Base-by-base conservation (phyloP, 2,888 invertebrate species). In the Agrotis exclamationis region DNA sequence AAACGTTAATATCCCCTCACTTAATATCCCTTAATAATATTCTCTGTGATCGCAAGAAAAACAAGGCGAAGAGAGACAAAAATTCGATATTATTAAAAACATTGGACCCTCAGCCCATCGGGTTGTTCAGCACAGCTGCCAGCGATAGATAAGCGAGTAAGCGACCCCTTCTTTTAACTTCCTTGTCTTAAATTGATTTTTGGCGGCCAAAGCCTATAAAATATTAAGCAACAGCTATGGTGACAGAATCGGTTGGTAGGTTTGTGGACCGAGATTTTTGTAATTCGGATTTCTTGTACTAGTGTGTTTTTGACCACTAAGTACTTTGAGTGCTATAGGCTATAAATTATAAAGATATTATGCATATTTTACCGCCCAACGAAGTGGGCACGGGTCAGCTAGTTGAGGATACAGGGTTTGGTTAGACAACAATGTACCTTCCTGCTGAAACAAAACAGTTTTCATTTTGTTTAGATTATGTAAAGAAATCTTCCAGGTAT, bases 131-230 rank as follows among this genome's bases (percentile, higher is more conserved):
- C 88, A 86, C 91, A 92, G 92, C 95, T 95, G 95, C 86, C 86
- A 85, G 76, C 77, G 72, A 74, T 76, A 91, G 95, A 95, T 95
- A 95, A 94, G 93, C 80, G 91, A 89, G 94, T 93, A 95, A 94
- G 93, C 79, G 91, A 90, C 90, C 95, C 95, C 90, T 93, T 91
- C 89, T 91, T 92, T 89, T 89, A 90, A 93, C 89, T 91, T 90
- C 78, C 89, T 89, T 89, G 90, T 90, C 90, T 92, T 89, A 91
- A 94, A 94, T 94, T 92, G 92, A 94, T 93, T 93, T 94, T 91
- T 87, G 87, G 85, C 79, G 82, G 88, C 88, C 89, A 89, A 86
- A 87, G 85, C 79, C 88, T 84, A 90, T 94, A 91, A 93, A 93
- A 94, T 93, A 92, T 93, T 91, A 91, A 92, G 90, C 90, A 86